Conservation (phyloP, 2,797 vertebrate species). For the Craterocephalus amniculus region DNA sequence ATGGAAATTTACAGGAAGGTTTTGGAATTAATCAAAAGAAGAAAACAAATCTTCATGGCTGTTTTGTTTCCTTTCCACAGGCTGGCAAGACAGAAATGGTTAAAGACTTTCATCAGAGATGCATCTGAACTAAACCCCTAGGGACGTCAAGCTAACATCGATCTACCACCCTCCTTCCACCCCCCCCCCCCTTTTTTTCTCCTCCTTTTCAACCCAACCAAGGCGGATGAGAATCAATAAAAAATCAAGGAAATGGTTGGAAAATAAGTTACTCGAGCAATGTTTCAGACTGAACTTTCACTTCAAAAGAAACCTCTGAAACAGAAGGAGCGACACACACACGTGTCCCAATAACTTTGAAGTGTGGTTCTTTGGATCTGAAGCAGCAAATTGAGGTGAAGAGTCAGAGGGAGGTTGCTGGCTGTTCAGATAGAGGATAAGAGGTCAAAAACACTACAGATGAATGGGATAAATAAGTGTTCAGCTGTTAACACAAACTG, state of each 20-base stretch:
- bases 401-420: constrained; percentile 60
- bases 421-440: constrained; percentile 55
- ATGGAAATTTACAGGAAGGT: constrained; percentile 50
- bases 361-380: constrained; percentile 55
- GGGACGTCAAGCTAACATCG: constrained; percentile 76
- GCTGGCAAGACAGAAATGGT: constrained; percentile 58
- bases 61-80: constrained; percentile 40
- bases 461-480: constrained; percentile 69
- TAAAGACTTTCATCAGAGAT: constrained; percentile 71
- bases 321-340: constrained; percentile 22
- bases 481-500: constrained; percentile 66
- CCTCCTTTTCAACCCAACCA: constrained; percentile 60
- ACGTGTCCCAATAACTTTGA: constrained; percentile 65
- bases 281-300: constrained; percentile 80
- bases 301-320: constrained; percentile 80
- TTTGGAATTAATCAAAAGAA: constrained; percentile 42
- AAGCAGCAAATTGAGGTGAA: constrained; percentile 76
- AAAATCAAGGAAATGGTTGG: constrained; percentile 78
- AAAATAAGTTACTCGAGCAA: constrained; percentile 81
- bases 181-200: constrained; percentile 17
- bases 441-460: constrained; percentile 70
- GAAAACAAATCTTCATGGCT: constrained; percentile 31
- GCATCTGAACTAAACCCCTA: constrained; percentile 39
- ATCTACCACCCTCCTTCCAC: constrained; percentile 58
- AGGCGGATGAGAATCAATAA: constrained; percentile 79